Conservation (phyloP, 2,888 invertebrate genomes). For the Cephonodes hylas region DNA sequence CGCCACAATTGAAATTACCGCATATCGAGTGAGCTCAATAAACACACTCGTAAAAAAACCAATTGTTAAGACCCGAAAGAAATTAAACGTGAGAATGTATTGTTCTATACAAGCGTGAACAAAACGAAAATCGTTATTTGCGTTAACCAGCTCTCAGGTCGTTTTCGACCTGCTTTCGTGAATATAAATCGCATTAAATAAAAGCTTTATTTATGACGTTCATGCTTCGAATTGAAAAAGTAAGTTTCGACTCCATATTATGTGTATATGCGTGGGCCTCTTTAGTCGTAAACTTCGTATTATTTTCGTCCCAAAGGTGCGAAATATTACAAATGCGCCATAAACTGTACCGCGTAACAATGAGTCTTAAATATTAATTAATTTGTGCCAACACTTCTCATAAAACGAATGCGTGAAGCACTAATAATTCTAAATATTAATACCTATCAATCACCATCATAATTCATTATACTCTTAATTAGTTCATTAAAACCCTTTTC, state of each 20-base stretch:
- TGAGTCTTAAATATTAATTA: slow-evolving; percentile 1
- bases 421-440: background rate
- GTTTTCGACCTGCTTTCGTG: slow-evolving; percentile 76
- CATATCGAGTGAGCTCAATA: slow-evolving; percentile 74
- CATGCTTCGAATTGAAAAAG: slow-evolving; percentile 61
- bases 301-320: slow-evolving; percentile 34
- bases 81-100: slow-evolving; percentile 81
- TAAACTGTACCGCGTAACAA: background rate
- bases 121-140: slow-evolving; percentile 72
- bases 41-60: slow-evolving; percentile 80
- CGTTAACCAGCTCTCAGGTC: slow-evolving; percentile 76
- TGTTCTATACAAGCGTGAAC: slow-evolving; percentile 76
- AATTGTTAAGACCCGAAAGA: slow-evolving; percentile 75
- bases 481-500: background rate
- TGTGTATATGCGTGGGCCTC: slow-evolving; percentile 41
- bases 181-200: slow-evolving; percentile 75
- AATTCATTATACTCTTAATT: slow-evolving; percentile 3
- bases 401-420: background rate
- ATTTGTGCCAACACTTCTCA: background rate
- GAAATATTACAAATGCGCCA: slow-evolving; percentile 19
- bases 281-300: slow-evolving; percentile 44
- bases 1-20: slow-evolving; percentile 67
- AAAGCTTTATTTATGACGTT: slow-evolving; percentile 69
- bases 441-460: slow-evolving; percentile 7
- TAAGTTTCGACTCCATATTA: slow-evolving; percentile 45